Base-by-base conservation (phyloP, 2,888 invertebrate genomes). In the Myathropa florea region DNA sequence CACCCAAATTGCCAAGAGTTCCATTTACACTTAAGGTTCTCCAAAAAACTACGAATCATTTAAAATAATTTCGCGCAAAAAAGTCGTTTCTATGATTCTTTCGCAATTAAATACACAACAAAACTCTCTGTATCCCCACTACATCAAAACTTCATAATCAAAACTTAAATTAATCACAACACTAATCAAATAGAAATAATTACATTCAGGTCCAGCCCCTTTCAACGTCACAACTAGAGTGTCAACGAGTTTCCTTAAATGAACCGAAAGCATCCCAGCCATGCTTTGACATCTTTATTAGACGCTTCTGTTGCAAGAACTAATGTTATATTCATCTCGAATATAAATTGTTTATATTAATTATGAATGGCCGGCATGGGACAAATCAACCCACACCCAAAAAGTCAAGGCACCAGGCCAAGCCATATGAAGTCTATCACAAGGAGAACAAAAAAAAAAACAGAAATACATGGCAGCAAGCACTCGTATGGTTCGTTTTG, bases 321-420 rank as follows among this genome's bases (percentile, higher is more conserved):
- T 63, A 9, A 23, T 55, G n/a, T 59, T 30, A 64, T 18, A 73
- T 57, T 64, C 33, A 39, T 59, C 57, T 65, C 14, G 75, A 75
- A 75, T 65, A 65, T 39, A 75, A 65, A 75, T 65, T 28, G 14
- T 64, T 59, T 26, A 26, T 57, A 57, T 75, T 59, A 75, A 65
- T 65, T 65, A 59, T 65, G 59, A 75, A 65, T 64, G 23, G 59
- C 28, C 57, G 24, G 24, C 59, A 26, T 55, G 26, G 26, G 36
- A 57, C 36, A 65, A 75, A 10, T 39, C 26, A 59, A 14, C 36
- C 26, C 30, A 73, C 63, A 30, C 46, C 18, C 46, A 12, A 30
- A 12, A 33, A 33, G n/a, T 14, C n/a, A 30, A 30, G 53, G 18
- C 23, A 60, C 28, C 60, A 28, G 10, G 23, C 28, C 46, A 23